A percentile compares a stretch with the other conserved stretches of the same genome.
Conservation (phyloP, 1,140 invertebrate genomes). For the Rhagoletis zephyria region DNA sequence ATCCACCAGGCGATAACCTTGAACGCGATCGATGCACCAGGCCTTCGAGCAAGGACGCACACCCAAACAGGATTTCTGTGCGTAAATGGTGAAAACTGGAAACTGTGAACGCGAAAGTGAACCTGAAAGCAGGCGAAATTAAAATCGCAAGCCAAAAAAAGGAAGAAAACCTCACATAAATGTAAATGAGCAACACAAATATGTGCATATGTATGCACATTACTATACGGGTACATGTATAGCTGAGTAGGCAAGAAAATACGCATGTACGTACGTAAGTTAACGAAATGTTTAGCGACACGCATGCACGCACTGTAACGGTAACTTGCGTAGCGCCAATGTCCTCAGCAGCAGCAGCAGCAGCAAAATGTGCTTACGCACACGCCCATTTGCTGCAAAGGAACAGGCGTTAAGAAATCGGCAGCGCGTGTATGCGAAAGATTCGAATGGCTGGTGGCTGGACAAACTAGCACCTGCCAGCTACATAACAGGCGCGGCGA, state of each 20-base stretch:
- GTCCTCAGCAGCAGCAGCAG: not conserved
- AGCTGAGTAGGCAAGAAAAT: not conserved
- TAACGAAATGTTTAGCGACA: not conserved
- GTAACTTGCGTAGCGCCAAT: slow-evolving; percentile 59
- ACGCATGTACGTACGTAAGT: not conserved
- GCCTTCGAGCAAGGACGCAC: slow-evolving; percentile 88
- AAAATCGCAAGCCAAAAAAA: slow-evolving; percentile 53
- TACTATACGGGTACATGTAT: too few species aligned
- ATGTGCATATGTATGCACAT: not conserved
- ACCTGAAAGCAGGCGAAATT: slow-evolving; percentile 76
- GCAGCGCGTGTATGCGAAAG: not conserved
- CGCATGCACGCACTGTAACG: slow-evolving; percentile 59
- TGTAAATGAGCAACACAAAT: not conserved
- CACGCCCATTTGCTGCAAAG: slow-evolving; percentile 72
- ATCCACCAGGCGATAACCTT: slow-evolving; percentile 84
- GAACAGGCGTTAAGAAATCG: slow-evolving; percentile 70
- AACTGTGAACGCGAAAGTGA: slow-evolving; percentile 92
- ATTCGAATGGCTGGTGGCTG: not conserved
- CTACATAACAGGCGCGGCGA: not conserved
- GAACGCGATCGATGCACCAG: slow-evolving; percentile 94
- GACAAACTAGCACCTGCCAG: slow-evolving; percentile 30
- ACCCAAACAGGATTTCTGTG: slow-evolving; percentile 91
- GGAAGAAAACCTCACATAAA: slow-evolving; percentile 18
- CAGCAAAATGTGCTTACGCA: slow-evolving; percentile 63
- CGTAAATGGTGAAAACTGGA: slow-evolving; percentile 96